These are phyloP conservation scores for Callinectes sapidus DNA, from an alignment of 2,888 invertebrate species.

Conservation along the genomic window DNA sequence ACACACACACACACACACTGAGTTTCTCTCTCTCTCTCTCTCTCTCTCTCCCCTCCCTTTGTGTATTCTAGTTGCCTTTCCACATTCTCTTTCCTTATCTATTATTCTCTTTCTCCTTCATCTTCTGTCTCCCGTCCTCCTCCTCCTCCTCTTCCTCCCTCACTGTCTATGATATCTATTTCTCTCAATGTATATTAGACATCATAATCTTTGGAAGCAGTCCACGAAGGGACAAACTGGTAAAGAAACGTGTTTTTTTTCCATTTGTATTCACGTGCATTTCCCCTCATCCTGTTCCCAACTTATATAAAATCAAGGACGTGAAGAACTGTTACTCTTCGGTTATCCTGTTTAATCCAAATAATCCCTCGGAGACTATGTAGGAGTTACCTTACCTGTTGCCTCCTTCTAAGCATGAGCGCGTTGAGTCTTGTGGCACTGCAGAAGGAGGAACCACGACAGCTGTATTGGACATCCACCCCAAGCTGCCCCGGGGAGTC, in stretches of 20 bases:
- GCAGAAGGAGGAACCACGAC: conserved; percentile 61
- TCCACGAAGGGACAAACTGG: too few species aligned
- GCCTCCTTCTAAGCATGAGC: conserved; percentile 47
- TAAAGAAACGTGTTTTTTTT: too few species aligned
- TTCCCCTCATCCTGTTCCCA: too few species aligned
- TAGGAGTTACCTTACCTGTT: conserved; percentile 53
- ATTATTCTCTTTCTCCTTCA: background rate
- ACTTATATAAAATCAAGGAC: too few species aligned
- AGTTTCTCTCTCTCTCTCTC: background rate
- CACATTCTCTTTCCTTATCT: background rate
- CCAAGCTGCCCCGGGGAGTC: conserved; percentile 48
- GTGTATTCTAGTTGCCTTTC: background rate
- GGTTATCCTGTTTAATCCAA: too few species aligned
- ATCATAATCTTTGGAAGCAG: too few species aligned
- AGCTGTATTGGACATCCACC: conserved; percentile 63
- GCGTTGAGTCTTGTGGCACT: conserved; percentile 61
- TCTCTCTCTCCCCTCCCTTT: background rate
- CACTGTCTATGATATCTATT: background rate
- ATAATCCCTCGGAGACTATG: background rate
- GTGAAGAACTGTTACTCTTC: too few species aligned
- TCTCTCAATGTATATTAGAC: too few species aligned
- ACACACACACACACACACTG: background rate
- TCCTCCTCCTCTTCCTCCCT: background rate
- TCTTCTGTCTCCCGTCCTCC: background rate
- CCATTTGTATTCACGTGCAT: too few species aligned